These are phyloP conservation scores for Epinephelus cyanopodus DNA, from an alignment of 2,113 vertebrate species.

Conservation along the genomic window DNA sequence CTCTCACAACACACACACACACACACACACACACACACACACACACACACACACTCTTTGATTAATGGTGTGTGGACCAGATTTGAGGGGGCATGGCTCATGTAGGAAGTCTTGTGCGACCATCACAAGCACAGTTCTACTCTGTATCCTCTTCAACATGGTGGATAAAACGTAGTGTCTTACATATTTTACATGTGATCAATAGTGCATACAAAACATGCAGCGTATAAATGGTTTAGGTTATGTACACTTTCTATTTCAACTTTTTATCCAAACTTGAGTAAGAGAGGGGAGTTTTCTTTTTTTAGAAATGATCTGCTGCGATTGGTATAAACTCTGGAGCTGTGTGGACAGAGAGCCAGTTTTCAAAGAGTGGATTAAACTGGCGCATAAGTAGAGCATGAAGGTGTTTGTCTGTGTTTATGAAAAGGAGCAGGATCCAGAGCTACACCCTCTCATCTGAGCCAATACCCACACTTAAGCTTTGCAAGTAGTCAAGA, in stretches of 20 bases:
- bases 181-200: neutral
- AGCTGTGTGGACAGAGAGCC: neutral
- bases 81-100: neutral
- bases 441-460: neutral
- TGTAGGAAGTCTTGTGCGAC: neutral
- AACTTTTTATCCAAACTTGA: neutral
- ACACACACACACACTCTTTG: constrained; percentile 24
- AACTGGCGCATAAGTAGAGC: neutral
- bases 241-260: neutral
- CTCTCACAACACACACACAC: constrained; percentile 21
- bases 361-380: neutral
- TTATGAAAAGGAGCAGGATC: neutral
- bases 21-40: constrained; percentile 5
- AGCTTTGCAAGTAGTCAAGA: neutral
- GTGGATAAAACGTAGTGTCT: neutral
- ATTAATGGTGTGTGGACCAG: constrained; percentile 51
- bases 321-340: neutral
- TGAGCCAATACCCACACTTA: neutral
- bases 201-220: neutral
- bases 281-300: neutral
- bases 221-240: neutral
- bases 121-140: neutral
- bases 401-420: neutral
- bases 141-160: neutral
- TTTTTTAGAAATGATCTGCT: too few relatives aligned